A percentile compares a stretch with the other conserved stretches of the same genome.
These are phyloP conservation scores for Scaptodrosophila lebanonensis DNA, from an alignment of 1,140 invertebrate genomes.

Conservation along the genomic window DNA sequence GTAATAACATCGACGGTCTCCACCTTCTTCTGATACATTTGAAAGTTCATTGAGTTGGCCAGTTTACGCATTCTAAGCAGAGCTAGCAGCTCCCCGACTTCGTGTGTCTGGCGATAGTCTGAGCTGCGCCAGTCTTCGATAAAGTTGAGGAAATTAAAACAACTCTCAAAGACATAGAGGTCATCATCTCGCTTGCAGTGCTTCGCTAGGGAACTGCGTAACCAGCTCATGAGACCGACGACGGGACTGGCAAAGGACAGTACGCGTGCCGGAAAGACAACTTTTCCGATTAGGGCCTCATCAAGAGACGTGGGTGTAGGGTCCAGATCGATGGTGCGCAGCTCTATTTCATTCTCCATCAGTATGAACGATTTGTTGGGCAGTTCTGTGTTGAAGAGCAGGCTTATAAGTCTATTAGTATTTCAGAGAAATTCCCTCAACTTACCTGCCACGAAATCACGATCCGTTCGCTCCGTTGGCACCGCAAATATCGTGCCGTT, in stretches of 20 bases:
- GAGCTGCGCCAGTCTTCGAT: constrained; percentile 68
- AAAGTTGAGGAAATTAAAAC: constrained; percentile 65
- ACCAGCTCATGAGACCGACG: constrained; percentile 62
- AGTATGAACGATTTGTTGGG: constrained; percentile 61
- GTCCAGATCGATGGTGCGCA: constrained; percentile 48
- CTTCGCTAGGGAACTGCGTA: constrained; percentile 55
- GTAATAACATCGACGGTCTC: constrained; percentile 44
- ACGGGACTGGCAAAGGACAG: constrained; percentile 54
- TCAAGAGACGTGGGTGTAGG: constrained; percentile 37
- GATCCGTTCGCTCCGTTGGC: constrained; percentile 59
- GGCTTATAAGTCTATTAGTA: background rate
- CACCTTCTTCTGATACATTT: constrained; percentile 69
- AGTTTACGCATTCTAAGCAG: constrained; percentile 60
- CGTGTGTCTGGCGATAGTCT: constrained; percentile 40
- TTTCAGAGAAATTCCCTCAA: background rate
- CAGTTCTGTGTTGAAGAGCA: constrained; percentile 32
- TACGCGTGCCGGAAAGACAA: constrained; percentile 57
- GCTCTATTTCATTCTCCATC: constrained; percentile 70
- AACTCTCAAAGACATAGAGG: constrained; percentile 56
- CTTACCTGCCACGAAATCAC: constrained; percentile 58
- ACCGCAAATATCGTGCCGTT: constrained; percentile 69
- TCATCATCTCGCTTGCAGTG: constrained; percentile 67
- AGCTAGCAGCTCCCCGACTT: constrained; percentile 45
- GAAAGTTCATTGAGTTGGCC: constrained; percentile 53
- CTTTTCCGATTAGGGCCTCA: constrained; percentile 56